Evolutionary conservation across 2,797 vertebrate genomes (phyloP).

Genomic region (Tenualosa ilisha): DNA sequence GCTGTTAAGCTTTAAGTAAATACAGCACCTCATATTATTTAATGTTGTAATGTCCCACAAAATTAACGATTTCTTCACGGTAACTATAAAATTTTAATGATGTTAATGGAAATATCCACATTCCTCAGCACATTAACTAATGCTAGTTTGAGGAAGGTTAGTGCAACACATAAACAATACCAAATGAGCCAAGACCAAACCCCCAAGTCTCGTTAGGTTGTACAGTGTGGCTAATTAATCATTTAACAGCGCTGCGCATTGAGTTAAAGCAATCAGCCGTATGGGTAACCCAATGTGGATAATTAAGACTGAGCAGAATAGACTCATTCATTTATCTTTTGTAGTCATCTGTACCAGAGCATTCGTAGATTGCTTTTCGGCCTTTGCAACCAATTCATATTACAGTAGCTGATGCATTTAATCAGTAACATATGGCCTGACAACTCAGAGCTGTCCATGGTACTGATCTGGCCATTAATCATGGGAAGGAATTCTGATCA

Average conservation of each 20-base stretch:
- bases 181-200: background rate
- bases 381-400: background rate
- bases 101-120: background rate
- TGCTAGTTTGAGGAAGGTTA: background rate
- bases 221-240: background rate
- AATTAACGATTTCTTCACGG: no score
- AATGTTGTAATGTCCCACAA: background rate
- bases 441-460: slow-evolving; percentile 62
- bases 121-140: background rate
- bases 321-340: background rate
- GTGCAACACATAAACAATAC: background rate
- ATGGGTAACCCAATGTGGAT: background rate
- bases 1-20: background rate
- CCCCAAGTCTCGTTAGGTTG: background rate
- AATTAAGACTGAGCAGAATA: background rate
- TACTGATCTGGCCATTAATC: slow-evolving; percentile 56
- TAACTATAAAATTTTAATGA: no score
- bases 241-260: background rate
- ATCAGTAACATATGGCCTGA: slow-evolving; percentile 42
- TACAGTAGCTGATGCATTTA: slow-evolving; percentile 38
- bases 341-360: background rate
- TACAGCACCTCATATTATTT: background rate
- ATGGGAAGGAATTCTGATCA: slow-evolving; percentile 26
- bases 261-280: background rate
- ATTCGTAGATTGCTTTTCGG: background rate